phyloP scores from a whole-genome alignment of 2,888 invertebrate species.

The Ametastegia equiseti region DNA sequence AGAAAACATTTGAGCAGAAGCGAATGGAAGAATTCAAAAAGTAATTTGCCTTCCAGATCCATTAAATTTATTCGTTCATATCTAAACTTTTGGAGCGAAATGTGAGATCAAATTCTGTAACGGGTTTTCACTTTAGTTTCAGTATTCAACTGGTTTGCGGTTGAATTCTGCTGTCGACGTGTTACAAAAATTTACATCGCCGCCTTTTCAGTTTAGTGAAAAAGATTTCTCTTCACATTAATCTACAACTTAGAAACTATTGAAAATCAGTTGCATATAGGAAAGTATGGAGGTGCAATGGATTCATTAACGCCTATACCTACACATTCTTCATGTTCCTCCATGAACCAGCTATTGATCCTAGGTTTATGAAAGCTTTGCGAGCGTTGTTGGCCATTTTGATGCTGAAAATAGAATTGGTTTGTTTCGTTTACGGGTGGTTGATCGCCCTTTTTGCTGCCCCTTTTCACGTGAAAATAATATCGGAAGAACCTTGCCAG shows the following conservation, averaged over 20 bases:
- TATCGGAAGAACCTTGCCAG: conserved; percentile 11
- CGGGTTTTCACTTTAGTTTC: neutral
- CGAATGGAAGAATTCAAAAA: neutral
- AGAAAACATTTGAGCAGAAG: neutral
- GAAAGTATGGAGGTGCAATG: neutral
- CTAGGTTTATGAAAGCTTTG: neutral
- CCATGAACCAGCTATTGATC: neutral
- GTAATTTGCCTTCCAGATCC: neutral
- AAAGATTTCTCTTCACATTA: neutral
- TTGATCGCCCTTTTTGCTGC: conserved; percentile 8
- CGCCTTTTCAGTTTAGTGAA: neutral
- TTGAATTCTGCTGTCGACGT: neutral
- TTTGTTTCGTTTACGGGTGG: conserved; percentile 2
- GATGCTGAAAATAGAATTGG: conserved; percentile 24
- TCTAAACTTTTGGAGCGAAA: neutral
- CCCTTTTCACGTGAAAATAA: neutral
- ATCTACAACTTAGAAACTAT: neutral
- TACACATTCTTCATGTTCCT: neutral
- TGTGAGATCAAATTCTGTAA: too few species aligned
- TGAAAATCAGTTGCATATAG: neutral
- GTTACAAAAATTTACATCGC: neutral
- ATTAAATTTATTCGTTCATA: neutral
- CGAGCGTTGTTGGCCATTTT: conserved; percentile 6
- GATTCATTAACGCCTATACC: neutral
- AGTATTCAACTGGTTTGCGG: neutral